phyloP scores from a whole-genome alignment of 1,140 invertebrate genomes.

The Globodera rostochiensis region DNA sequence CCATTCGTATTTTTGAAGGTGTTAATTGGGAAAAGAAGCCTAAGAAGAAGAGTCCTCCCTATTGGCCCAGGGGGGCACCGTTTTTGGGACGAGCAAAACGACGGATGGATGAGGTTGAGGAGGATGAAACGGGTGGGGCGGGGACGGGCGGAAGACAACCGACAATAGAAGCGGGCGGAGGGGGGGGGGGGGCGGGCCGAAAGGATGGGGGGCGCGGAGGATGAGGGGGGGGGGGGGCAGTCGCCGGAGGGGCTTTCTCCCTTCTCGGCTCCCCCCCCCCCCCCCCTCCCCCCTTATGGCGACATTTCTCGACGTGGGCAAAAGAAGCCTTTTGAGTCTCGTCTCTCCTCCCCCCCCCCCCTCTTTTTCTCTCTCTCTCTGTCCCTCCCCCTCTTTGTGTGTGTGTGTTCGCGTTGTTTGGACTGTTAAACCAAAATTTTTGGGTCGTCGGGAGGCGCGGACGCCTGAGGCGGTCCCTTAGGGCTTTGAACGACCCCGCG shows the following conservation, averaged over 20 bases:
- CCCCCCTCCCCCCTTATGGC: too few species aligned
- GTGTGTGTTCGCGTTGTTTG: neutral
- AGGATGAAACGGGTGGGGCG: neutral
- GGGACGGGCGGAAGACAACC: neutral
- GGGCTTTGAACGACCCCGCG: too few species aligned
- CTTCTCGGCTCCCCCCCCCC: too few species aligned
- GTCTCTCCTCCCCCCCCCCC: too few species aligned
- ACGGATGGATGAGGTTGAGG: neutral
- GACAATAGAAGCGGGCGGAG: neutral
- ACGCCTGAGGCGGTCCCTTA: too few species aligned
- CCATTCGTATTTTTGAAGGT: neutral
- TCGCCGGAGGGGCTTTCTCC: neutral
- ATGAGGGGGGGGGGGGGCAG: neutral
- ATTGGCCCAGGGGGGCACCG: neutral
- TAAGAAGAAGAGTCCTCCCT: neutral
- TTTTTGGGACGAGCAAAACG: neutral
- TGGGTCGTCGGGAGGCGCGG: too few species aligned
- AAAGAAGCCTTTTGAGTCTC: too few species aligned
- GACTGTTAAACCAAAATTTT: too few species aligned
- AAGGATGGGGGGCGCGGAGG: neutral
- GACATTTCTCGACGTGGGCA: neutral
- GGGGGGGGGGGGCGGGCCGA: too few species aligned
- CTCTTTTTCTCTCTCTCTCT: neutral
- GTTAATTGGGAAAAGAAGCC: neutral
- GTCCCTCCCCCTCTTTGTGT: neutral